Percentiles rank a stretch among this genome's conserved stretches.
phyloP scores from a whole-genome alignment of 2,888 invertebrate genomes.

The Mechanitis messenoides region DNA sequence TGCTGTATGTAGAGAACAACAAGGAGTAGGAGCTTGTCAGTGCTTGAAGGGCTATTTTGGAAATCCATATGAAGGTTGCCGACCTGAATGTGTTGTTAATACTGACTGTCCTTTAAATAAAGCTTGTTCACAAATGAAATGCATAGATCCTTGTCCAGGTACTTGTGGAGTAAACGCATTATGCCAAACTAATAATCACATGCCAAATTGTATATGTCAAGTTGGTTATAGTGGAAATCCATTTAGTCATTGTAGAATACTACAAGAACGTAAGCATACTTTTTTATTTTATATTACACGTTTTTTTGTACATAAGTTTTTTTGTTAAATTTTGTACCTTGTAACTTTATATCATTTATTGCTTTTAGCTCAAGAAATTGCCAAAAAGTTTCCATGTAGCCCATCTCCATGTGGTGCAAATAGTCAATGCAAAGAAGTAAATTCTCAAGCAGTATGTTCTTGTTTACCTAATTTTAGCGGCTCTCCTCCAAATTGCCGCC shows the following conservation, averaged over 20 bases:
- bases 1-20: conserved; percentile 77
- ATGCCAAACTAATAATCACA: conserved; percentile 85
- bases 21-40: conserved; percentile 80
- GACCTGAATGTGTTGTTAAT: conserved; percentile 84
- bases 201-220: conserved; percentile 82
- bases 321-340: not conserved
- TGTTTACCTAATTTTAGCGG: conserved; percentile 81
- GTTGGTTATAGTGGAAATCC: conserved; percentile 82
- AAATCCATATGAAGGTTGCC: conserved; percentile 86
- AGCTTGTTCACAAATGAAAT: conserved; percentile 84
- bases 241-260: conserved; percentile 75
- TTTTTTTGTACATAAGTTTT: too few species aligned
- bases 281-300: not conserved
- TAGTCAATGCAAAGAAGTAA: conserved; percentile 84
- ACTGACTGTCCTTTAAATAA: conserved; percentile 83
- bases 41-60: conserved; percentile 81
- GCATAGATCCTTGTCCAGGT: conserved; percentile 86
- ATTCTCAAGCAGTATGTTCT: conserved; percentile 83
- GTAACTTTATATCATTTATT: not conserved
- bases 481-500: conserved; percentile 82
- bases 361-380: conserved; percentile 50
- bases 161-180: conserved; percentile 84
- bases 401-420: conserved; percentile 85
- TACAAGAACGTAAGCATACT: conserved; percentile 60
- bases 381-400: conserved; percentile 55